A percentile compares a stretch with the other conserved stretches of the same genome.
These are phyloP conservation scores for Xenopus laevis DNA, from an alignment of 2,113 vertebrate species.

Conservation along the genomic window DNA sequence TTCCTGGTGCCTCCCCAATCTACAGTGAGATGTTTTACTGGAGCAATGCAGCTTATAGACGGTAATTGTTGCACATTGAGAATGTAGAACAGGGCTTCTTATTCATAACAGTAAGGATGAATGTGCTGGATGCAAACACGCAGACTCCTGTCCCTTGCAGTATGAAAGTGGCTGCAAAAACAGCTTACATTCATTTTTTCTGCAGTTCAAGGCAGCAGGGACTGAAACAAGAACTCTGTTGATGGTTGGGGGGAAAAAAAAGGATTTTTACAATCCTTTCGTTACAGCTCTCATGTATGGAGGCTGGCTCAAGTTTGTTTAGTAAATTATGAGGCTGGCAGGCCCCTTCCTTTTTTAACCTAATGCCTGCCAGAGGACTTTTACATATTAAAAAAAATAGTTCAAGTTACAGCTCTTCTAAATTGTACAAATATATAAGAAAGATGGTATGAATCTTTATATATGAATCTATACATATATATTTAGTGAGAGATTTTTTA, in stretches of 20 bases:
- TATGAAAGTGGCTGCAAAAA: conserved; percentile 5
- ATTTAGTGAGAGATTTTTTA: too few relatives aligned
- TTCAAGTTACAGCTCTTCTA: too few relatives aligned
- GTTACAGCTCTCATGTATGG: neutral
- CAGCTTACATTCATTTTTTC: conserved; percentile 12
- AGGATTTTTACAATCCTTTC: neutral
- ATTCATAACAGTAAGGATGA: conserved; percentile 25
- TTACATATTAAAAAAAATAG: too few relatives aligned
- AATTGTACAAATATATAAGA: too few relatives aligned
- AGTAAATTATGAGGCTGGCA: neutral
- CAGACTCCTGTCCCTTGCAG: conserved; percentile 15
- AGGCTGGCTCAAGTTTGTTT: neutral
- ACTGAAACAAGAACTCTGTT: conserved; percentile 14
- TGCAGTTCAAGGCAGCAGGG: neutral
- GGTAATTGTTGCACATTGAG: conserved; percentile 33
- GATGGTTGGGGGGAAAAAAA: neutral
- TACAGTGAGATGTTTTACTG: conserved; percentile 29
- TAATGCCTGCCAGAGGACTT: too few relatives aligned
- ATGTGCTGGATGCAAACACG: conserved; percentile 29
- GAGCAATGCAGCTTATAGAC: conserved; percentile 33
- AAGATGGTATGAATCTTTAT: too few relatives aligned
- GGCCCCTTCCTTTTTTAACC: neutral
- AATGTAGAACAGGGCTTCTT: conserved; percentile 23
- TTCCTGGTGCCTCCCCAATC: conserved; percentile 27
- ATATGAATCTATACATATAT: too few relatives aligned